These are phyloP conservation scores for Heliconius nattereri DNA, from an alignment of 1,140 invertebrate genomes.

Conservation along the genomic window DNA sequence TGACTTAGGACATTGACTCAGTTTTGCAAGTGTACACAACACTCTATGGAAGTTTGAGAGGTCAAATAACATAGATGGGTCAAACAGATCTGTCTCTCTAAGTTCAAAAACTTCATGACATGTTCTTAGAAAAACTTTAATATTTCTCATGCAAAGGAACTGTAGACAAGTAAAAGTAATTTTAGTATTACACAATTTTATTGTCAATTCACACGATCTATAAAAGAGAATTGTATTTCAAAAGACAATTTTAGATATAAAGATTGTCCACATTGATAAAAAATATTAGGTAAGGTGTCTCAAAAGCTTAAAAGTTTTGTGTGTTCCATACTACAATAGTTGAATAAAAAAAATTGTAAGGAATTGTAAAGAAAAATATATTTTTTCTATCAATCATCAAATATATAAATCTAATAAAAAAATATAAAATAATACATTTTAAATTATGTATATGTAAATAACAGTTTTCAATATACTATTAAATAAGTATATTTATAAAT, in stretches of 20 bases:
- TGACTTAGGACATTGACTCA: constrained; percentile 90
- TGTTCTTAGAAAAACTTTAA: constrained; percentile 93
- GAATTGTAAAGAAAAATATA: too few species aligned
- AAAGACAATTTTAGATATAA: neutral
- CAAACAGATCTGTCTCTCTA: constrained; percentile 93
- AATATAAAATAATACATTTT: too few species aligned
- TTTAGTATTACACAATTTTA: neutral
- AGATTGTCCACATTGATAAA: constrained; percentile 1
- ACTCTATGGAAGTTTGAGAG: constrained; percentile 96
- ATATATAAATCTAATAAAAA: too few species aligned
- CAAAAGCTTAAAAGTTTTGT: neutral
- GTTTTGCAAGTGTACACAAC: constrained; percentile 91
- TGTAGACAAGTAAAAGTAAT: constrained; percentile 78
- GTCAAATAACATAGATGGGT: constrained; percentile 95
- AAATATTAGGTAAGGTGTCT: neutral
- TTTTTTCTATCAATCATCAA: too few species aligned
- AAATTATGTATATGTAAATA: too few species aligned
- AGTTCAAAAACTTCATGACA: constrained; percentile 92
- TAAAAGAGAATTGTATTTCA: neutral
- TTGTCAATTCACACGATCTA: constrained; percentile 2
- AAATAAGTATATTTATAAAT: too few species aligned
- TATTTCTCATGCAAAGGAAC: constrained; percentile 97
- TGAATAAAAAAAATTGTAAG: too few species aligned
- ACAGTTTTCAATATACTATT: too few species aligned
- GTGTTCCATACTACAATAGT: too few species aligned